Base-by-base conservation (phyloP, 2,113 vertebrate genomes). In the Heteronetta atricapilla region DNA sequence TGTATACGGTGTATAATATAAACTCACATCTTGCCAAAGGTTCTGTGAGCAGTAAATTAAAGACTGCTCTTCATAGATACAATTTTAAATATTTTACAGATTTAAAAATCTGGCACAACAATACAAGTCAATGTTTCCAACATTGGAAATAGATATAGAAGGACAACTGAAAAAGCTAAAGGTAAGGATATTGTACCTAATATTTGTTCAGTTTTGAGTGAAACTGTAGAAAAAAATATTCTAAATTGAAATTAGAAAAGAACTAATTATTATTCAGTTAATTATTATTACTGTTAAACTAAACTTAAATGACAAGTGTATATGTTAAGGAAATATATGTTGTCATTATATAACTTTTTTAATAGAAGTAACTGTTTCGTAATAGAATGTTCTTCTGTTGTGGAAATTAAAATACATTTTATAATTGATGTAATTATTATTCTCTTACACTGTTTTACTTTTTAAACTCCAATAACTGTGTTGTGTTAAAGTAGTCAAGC, bases 41-140 rank as follows among this genome's bases (percentile, higher is more conserved):
- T 77, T 86, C 40, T 76, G 2, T 55, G 60, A 64, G 58, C n/a
- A 87, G 11, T n/a, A 50, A 62, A 13, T 60, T 16, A 38, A 33
- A 38, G 72, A 36, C 2, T 36, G n/a, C 75, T 80, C 52, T 68
- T 89, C 29, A 38, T 60, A 62, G 72, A 12, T 59, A 48, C 0
- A 4, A 42, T 62, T 89, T 25, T 90, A 60, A 60, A 64, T 96
- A 16, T 88, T 86, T 95, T 96, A 72, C 92, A 99, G 99, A 89
- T 99, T 99, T 98, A 99, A 99, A 98, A 99, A 98, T 91, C 98
- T 99, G 76, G 99, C 98, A 58, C 98, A 97, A 50, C 99, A 99
- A 67, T 98, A 99, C 97, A 99, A 99, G 88, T 98, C 99, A 94
- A 99, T 99, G 99, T 99, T 99, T 95, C 98, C 99, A 28, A 86